Evolutionary conservation across 2,113 vertebrate genomes (phyloP).

Genomic region (Odontophorus gujanensis): DNA sequence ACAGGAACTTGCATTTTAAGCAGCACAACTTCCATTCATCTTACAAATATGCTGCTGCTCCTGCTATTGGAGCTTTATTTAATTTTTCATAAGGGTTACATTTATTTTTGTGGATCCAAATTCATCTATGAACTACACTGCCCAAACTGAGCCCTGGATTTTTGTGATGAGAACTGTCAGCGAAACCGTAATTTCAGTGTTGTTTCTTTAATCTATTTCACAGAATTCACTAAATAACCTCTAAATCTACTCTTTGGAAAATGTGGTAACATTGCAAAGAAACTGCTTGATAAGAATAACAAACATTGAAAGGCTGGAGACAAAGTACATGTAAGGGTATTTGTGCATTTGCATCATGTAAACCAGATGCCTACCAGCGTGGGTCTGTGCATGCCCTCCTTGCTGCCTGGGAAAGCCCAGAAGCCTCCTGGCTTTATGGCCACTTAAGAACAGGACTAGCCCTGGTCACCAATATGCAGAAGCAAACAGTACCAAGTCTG

Average conservation of each 20-base stretch:
- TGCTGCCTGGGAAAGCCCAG: neutral
- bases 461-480: rapidly evolving
- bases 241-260: neutral
- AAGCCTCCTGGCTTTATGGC: neutral
- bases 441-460: neutral
- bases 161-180: neutral
- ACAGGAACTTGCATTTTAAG: neutral
- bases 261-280: neutral
- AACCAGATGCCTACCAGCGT: neutral
- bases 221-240: neutral
- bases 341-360: neutral
- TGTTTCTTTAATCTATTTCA: neutral
- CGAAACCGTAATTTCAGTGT: neutral
- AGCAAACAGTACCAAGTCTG: rapidly evolving
- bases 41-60: neutral
- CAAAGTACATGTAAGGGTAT: neutral
- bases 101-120: neutral
- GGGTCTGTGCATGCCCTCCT: neutral
- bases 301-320: neutral
- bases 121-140: neutral
- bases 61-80: neutral
- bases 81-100: neutral
- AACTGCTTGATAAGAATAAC: neutral
- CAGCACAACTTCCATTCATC: neutral
- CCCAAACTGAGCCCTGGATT: neutral